Base-by-base conservation (phyloP, 2,888 invertebrate genomes). In the Malthinus seriepunctatus region DNA sequence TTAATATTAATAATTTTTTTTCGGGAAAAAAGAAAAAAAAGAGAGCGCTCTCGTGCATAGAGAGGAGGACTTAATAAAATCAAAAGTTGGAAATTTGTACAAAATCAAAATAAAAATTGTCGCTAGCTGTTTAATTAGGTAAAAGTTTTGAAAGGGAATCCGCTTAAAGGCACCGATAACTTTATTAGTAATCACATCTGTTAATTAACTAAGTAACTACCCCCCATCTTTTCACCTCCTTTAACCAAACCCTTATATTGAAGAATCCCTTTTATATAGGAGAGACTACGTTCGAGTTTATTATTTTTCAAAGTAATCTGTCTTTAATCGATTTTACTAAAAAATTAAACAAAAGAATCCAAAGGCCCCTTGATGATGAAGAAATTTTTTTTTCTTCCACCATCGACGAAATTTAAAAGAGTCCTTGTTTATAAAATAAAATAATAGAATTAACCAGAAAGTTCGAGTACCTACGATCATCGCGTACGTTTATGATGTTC, bases 151-250 rank as follows among this genome's bases (percentile, higher is more conserved):
- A 68, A 71, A 71, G 69, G 69, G 71, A 71, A 73, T 73, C 72
- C 72, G 69, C 70, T 73, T 69, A 67, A 70, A 73, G 72, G 71
- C 73, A 72, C 73, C 73, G 71, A 73, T 73, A 73, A 72, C 71
- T 73, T 73, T 72, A 73, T 73, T 73, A 73, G 69, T 67, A 71
- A 72, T 72, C 70, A 73, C 73, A 72, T 72, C 70, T 71, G 69
- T 72, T 74, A 74, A 74, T 74, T 74, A 74, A 74, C 73, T 74
- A 74, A 74, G 73, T 74, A 73, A 63, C 63, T 59, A 56, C 52
- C 63, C 62, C 65, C 67, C 64, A 58, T 51, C 51, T 51, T 23
- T 23, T 23, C 23, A 23, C 23, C 60, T 47, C 56, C 48, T 55
- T 46, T 47, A 31, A 46, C 39, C 23, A 15, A 14, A 42, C 38